Evolutionary conservation across 2,113 vertebrate species (phyloP), one percentile per base, ranked within the genome.

Genomic region (Chlorodrepanis virens): DNA sequence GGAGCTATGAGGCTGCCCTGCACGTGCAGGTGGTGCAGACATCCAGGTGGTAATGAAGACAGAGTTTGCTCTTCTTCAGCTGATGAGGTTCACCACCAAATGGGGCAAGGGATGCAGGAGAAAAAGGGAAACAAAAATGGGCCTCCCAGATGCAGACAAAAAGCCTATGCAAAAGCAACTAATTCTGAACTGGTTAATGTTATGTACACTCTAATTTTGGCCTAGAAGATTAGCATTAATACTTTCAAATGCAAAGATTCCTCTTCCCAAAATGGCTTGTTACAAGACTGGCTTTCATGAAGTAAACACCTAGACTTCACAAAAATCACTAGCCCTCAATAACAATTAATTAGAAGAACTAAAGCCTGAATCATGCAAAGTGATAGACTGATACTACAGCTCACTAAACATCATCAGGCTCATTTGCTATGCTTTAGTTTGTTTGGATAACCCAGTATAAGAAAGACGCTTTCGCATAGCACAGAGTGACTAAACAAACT

Each of bases 21-120:
- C 44, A 35, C 0, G 0, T 16, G 64, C 74, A 74, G 16, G 33
- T 11, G 13, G 20, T 37, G 20, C 2, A 57, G 42, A 60, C 7
- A 65, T 35, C 25, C 21, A 35, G 18, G 25, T 33, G 6, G 27
- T 25, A 72, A 81, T 0, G 4, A 53, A 29, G 24, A 70, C 8
- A 33, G 28, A 52, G 54, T 65, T 35, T 78, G n/a, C 14, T 56
- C 25, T 27, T 47, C 57, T 79, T 71, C 1, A 3, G 1, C 31
- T 63, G 27, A 54, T 11, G 28, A 72, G 5, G 27, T 56, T 74
- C 65, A 74, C 20, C 24, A 65, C 16, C 56, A 69, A 71, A 60
- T 4, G 5, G 15, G 10, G 8, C 24, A 74, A 72, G 56, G 37
- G 56, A 42, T 13, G n/a, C 37, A 85, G 50, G 24, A 78, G 50